Base-by-base conservation (phyloP, 2,113 vertebrate genomes). In the Peucedramus taeniatus region DNA sequence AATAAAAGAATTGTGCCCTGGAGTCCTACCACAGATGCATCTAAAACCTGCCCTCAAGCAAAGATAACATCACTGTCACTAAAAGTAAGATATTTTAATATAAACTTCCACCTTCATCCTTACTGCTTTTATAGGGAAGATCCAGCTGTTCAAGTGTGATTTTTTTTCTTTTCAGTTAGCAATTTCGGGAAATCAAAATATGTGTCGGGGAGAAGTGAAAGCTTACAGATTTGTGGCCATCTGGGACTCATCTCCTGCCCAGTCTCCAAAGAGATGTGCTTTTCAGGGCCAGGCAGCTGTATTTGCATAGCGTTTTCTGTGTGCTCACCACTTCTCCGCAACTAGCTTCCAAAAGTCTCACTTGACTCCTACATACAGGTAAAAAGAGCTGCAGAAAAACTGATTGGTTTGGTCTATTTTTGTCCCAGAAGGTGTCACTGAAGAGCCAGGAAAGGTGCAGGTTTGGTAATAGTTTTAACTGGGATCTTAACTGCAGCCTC, bases 361-460 rank as follows among this genome's bases (percentile, higher is more conserved):
- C 40, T 75, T 40, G 42, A 71, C 72, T 92, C 40, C 56, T 50
- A 49, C 60, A 35, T 3, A 1, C 3, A 83, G 31, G 50, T 72
- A 75, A 74, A 86, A 96, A 47, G 60, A 84, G 72, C 88, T 82
- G 83, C 69, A 78, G 69, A 61, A 90, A 66, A 19, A 6, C 4
- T 10, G 40, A 70, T 5, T n/a, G 15, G 8, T 19, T 80, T 65
- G 26, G 40, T 91, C 53, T 89, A 33, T 53, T 91, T 85, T 91
- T 77, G 23, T 77, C 83, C 95, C 97, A 96, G 94, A 92, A 97
- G 96, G 69, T 97, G 95, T 97, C 97, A 96, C 83, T 96, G 91
- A 84, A 90, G 94, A 96, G 93, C 95, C 54, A 79, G 87, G 64
- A 87, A 94, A 91, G 40, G 47, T 77, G 59, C 11, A 28, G 33